Evolutionary conservation across 2,888 invertebrate genomes (phyloP).

Genomic region (Myopa tessellatipennis): DNA sequence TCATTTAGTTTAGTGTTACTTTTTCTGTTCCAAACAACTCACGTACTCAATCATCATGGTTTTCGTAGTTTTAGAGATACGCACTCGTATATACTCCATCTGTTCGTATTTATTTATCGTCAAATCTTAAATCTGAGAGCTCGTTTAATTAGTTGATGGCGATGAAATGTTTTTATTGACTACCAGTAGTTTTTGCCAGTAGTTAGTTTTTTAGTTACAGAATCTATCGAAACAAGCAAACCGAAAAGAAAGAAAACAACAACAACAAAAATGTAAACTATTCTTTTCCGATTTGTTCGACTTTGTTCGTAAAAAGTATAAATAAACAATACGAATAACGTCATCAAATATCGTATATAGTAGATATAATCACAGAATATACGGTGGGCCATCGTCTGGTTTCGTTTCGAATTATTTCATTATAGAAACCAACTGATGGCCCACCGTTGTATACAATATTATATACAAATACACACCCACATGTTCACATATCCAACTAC

Average conservation of each 20-base stretch:
- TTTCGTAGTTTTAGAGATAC: conserved; percentile 35
- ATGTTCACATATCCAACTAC: background rate
- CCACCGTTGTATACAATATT: background rate
- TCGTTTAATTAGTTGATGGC: conserved; percentile 29
- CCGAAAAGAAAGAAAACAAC: background rate
- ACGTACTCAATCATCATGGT: background rate
- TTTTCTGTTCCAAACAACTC: background rate
- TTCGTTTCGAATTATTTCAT: too few species aligned
- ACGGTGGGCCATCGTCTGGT: too few species aligned
- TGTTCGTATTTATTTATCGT: conserved; percentile 14
- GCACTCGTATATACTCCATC: background rate
- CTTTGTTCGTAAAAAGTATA: too few species aligned
- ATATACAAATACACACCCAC: background rate
- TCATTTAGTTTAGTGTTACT: background rate
- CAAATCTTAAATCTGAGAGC: conserved; percentile 17
- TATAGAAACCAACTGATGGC: too few species aligned
- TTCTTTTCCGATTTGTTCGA: conserved; percentile 32
- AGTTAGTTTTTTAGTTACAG: too few species aligned
- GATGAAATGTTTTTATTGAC: conserved; percentile 44
- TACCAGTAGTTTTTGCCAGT: conserved; percentile 30
- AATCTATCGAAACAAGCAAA: background rate
- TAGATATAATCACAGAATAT: too few species aligned
- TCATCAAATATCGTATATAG: too few species aligned
- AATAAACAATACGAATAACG: background rate
- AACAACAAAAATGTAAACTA: background rate